Base-by-base conservation (phyloP, 2,888 invertebrate species). In the Tiliacea citrago region DNA sequence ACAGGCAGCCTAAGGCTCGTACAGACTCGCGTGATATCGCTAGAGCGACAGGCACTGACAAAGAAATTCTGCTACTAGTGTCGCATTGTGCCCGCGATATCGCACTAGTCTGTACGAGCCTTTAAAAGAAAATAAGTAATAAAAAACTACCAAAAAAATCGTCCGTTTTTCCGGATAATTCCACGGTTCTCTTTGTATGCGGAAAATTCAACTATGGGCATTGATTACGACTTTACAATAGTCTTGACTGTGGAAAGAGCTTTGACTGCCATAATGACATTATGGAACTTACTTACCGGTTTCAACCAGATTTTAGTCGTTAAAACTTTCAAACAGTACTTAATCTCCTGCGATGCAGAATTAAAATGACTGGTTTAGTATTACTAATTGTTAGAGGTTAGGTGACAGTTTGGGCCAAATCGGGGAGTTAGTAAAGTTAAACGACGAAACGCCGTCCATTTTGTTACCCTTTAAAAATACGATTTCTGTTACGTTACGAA, bases 261-360 rank as follows among this genome's bases (percentile, higher is more conserved):
- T 78, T 78, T 80, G 76, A 75, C 66, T 61, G 45, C 13, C 13
- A 45, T 84, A 74, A 78, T 79, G 68, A 67, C 67, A 73, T 82
- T 78, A 76, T 55, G n/a, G 57, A 83, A 82, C 74, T 77, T 73
- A 82, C 74, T 77, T 73, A 68, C 72, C 58, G 57, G 39, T 74
- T 73, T 13, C n/a, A 73, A 73, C 65, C 72, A 75, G 84, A 75
- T 86, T 86, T 80, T 76, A 73, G 70, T 84, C 84, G 73, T 86
- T 86, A 86, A 72, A 86, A 86, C 75, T 86, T 85, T 72, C 10
- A 58, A 67, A 66, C 24, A 49, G 45, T 65, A 71, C 73, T 65
- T 55, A 51, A 68, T 49, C 51, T 42, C 21, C 1, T 68, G 47
- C 21, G 29, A 24, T 61, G 29, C 51, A 4, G 68, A 68, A 66